These are phyloP conservation scores for Dromaius novaehollandiae DNA, from an alignment of 2,113 vertebrate genomes.

Conservation along the genomic window DNA sequence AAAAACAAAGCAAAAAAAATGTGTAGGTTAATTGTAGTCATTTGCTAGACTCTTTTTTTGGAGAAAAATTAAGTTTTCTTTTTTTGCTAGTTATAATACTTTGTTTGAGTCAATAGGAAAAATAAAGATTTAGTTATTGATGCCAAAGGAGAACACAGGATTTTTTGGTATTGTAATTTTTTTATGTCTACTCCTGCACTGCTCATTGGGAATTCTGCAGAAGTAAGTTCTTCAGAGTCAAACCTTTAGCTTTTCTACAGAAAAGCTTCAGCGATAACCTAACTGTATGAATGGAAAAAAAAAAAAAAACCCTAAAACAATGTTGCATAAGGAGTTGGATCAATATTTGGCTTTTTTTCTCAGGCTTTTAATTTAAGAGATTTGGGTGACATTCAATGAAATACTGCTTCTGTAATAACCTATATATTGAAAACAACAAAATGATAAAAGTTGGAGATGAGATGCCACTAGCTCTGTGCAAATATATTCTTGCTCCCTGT, in stretches of 20 bases:
- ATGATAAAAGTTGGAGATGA: neutral
- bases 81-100: neutral
- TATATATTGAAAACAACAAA: neutral
- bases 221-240: neutral
- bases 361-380: slow-evolving; percentile 35
- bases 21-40: neutral
- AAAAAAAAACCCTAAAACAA: neutral
- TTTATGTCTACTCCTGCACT: neutral
- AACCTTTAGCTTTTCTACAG: neutral
- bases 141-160: neutral
- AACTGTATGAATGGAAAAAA: neutral
- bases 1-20: neutral
- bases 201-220: neutral
- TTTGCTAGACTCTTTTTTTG: neutral
- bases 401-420: neutral
- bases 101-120: neutral
- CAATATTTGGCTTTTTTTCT: neutral
- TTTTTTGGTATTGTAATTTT: neutral
- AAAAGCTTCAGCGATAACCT: neutral
- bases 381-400: slow-evolving; percentile 5
- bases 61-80: neutral
- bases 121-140: neutral
- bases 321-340: neutral
- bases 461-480: neutral
- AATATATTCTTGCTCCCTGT: neutral